Conservation (phyloP, 1,140 invertebrate genomes). For the Apis cerana region DNA sequence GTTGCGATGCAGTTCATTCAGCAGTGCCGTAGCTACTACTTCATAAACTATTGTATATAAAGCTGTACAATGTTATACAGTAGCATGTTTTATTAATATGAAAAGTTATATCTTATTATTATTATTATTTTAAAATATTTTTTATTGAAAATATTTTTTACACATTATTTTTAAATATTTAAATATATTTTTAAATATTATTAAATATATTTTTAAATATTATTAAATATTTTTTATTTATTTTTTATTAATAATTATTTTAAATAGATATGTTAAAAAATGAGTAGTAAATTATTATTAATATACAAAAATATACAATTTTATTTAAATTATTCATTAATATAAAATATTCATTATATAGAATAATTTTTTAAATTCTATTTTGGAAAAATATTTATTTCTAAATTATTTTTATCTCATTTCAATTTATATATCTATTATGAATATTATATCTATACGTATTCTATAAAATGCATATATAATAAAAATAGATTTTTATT, state of each 20-base stretch:
- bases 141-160: too few species aligned
- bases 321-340: neutral
- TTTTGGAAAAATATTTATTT: neutral
- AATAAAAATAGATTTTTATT: neutral
- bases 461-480: too few species aligned
- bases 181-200: neutral
- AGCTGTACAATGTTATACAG: neutral
- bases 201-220: neutral
- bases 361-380: neutral
- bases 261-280: neutral
- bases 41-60: neutral
- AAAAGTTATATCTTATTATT: neutral
- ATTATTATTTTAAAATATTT: neutral
- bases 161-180: too few species aligned
- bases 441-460: too few species aligned
- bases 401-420: neutral
- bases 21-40: constrained; percentile 41
- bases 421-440: neutral
- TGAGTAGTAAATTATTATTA: neutral
- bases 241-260: neutral
- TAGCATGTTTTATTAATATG: neutral
- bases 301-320: neutral
- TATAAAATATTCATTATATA: neutral
- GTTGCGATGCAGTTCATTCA: constrained; percentile 43
- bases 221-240: neutral